A percentile compares a stretch with the other conserved stretches of the same genome.
Conservation (phyloP, 1,140 invertebrate species). For the Littorina saxatilis region DNA sequence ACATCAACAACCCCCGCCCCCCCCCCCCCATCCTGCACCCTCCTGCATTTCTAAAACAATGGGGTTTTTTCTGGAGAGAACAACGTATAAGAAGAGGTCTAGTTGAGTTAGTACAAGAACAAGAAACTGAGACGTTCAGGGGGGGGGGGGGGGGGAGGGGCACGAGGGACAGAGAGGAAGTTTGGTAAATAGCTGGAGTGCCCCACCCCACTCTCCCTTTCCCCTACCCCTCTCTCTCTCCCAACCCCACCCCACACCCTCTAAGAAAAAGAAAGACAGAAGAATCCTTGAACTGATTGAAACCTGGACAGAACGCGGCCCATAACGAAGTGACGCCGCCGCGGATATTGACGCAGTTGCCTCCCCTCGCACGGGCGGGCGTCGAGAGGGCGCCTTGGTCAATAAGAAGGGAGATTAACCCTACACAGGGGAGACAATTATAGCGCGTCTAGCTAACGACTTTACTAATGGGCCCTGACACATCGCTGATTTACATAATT, state of each 20-base stretch:
- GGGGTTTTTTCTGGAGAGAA: too few relatives aligned
- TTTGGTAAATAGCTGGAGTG: too few relatives aligned
- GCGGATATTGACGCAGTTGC: conserved; percentile 28
- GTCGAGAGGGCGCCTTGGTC: conserved; percentile 13
- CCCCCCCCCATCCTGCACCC: too few relatives aligned
- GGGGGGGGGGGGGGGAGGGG: neutral
- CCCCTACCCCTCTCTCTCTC: too few relatives aligned
- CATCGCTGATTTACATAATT: conserved; percentile 37
- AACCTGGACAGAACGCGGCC: conserved; percentile 3
- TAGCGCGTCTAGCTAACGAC: conserved; percentile 32
- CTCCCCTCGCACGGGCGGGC: conserved; percentile 4
- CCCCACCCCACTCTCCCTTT: too few relatives aligned
- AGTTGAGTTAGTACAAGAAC: neutral
- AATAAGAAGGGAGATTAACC: conserved; percentile 35
- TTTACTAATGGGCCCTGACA: conserved; percentile 31
- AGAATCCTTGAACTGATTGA: neutral
- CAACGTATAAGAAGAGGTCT: neutral
- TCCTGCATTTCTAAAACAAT: too few relatives aligned
- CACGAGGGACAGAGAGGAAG: neutral
- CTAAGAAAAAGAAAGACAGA: neutral
- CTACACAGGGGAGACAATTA: conserved; percentile 37
- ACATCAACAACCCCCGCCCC: too few relatives aligned
- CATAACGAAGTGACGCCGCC: conserved; percentile 15
- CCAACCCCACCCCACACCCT: too few relatives aligned
- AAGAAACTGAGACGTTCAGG: neutral